Evolutionary conservation across 2,888 invertebrate genomes (phyloP).

Genomic region (Chalcosyrphus nemorum): DNA sequence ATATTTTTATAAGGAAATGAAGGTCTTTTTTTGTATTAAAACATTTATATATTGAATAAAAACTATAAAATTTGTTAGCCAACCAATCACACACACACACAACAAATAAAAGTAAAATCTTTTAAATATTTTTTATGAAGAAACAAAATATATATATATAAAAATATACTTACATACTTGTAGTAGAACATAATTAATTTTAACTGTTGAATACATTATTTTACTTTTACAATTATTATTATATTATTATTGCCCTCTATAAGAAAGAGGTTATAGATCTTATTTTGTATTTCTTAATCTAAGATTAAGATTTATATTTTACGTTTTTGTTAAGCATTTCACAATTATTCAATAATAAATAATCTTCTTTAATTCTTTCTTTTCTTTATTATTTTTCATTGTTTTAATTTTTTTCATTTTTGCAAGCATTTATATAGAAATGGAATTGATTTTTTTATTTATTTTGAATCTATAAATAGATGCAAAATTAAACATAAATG

Average conservation of each 20-base stretch:
- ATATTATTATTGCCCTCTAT: conserved; percentile 11
- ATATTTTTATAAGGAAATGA: conserved; percentile 33
- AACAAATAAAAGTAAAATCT: background rate
- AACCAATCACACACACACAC: conserved; percentile 1
- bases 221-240: conserved; percentile 29
- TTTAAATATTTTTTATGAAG: conserved; percentile 40
- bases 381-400: background rate
- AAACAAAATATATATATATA: background rate
- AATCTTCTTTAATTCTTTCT: background rate
- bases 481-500: conserved; percentile 17
- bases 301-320: conserved; percentile 43
- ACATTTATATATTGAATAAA: conserved; percentile 9
- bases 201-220: conserved; percentile 50
- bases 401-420: background rate
- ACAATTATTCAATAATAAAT: conserved; percentile 17
- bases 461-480: conserved; percentile 19
- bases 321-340: conserved; percentile 52
- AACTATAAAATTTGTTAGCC: conserved; percentile 17
- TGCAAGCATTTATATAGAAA: conserved; percentile 49
- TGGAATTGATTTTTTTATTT: conserved; percentile 42
- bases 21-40: conserved; percentile 20
- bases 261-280: conserved; percentile 19
- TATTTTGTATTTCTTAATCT: conserved; percentile 50
- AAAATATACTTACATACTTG: conserved; percentile 4
- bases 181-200: conserved; percentile 17